phyloP scores from a whole-genome alignment of 2,888 invertebrate genomes.

The Chymomyza procnemis region DNA sequence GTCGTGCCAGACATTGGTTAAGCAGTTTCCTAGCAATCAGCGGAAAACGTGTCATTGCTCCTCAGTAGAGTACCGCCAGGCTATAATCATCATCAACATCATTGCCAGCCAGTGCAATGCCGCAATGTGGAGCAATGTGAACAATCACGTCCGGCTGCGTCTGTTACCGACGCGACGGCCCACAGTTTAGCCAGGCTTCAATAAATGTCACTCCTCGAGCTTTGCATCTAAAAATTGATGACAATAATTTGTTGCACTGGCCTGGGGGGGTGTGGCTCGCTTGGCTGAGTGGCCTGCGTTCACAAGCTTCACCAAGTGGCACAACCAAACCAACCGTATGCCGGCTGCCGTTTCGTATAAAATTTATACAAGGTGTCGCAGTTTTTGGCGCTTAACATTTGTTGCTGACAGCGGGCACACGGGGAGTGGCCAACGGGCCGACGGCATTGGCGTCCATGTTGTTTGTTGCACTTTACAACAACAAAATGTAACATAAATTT shows the following conservation, averaged over 20 bases:
- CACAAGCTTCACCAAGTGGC: slow-evolving; percentile 6
- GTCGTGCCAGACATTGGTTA: slow-evolving; percentile 24
- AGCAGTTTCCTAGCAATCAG: slow-evolving; percentile 65
- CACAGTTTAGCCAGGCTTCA: slow-evolving; percentile 62
- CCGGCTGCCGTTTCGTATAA: slow-evolving; percentile 67
- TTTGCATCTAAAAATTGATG: slow-evolving; percentile 72
- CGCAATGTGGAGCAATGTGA: slow-evolving; percentile 64
- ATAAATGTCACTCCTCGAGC: slow-evolving; percentile 74
- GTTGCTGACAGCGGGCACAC: slow-evolving; percentile 64
- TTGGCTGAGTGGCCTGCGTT: slow-evolving; percentile 21
- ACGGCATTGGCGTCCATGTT: not conserved
- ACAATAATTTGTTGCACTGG: slow-evolving; percentile 72
- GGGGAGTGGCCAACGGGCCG: slow-evolving; percentile 20
- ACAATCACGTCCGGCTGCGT: slow-evolving; percentile 61
- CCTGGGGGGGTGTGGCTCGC: slow-evolving; percentile 61
- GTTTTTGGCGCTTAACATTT: slow-evolving; percentile 74
- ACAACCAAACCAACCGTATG: slow-evolving; percentile 12
- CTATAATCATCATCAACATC: slow-evolving; percentile 66
- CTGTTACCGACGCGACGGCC: slow-evolving; percentile 28
- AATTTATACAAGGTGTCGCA: slow-evolving; percentile 76
- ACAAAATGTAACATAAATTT: slow-evolving; percentile 65
- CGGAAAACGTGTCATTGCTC: slow-evolving; percentile 63
- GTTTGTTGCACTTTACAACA: slow-evolving; percentile 57
- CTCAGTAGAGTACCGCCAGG: slow-evolving; percentile 23
- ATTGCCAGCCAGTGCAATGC: slow-evolving; percentile 39